Evolutionary conservation across 1,140 invertebrate genomes (phyloP), one percentile per base, ranked within the genome.

Genomic region (Cardiocondyla obscurior): DNA sequence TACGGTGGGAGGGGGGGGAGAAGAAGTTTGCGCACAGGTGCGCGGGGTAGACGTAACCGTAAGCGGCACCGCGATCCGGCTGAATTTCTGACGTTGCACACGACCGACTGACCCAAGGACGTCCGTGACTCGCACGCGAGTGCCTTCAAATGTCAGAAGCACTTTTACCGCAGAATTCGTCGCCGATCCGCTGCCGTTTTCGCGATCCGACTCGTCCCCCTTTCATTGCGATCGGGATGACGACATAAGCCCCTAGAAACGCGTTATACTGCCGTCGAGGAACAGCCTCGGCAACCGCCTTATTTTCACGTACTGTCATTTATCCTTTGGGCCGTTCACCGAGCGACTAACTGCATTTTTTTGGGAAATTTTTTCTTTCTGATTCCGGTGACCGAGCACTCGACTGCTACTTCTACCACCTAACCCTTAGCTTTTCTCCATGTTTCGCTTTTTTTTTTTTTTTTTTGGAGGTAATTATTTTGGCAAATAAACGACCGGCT

Each of bases 41-140:
- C 69, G 14, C 16, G 25, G 7, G 6, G 4, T 14, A 3, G 2
- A 12, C 14, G 39, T 46, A 28, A 39, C 4, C 57, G 36, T 44
- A 82, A 87, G 83, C 73, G 83, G 25, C 44, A 87, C 19, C 22
- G 57, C 70, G 81, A 60, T 25, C 53, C 53, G 69, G 55, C 86
- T 62, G 14, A 67, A 83, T 25, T 79, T 87, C 49, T 69, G 42
- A 83, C 67, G 49, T 83, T 19, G 69, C 39, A 30, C 69, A 28
- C 14, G 28, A 12, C 25, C 53, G 72, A 83, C 64, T 57, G 58
- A 79, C 14, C 72, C 72, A 86, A 87, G 85, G 85, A 67, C 85
- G 16, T 22, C 57, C 10, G 64, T 49, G 85, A 76, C 58, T 67
- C 55, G 49, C 33, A 36, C 62, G 60, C 39, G 46, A 51, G 30